Percentiles rank a stretch among this genome's conserved stretches.
phyloP scores from a whole-genome alignment of 2,888 invertebrate genomes.

The Charanyca ferruginea region DNA sequence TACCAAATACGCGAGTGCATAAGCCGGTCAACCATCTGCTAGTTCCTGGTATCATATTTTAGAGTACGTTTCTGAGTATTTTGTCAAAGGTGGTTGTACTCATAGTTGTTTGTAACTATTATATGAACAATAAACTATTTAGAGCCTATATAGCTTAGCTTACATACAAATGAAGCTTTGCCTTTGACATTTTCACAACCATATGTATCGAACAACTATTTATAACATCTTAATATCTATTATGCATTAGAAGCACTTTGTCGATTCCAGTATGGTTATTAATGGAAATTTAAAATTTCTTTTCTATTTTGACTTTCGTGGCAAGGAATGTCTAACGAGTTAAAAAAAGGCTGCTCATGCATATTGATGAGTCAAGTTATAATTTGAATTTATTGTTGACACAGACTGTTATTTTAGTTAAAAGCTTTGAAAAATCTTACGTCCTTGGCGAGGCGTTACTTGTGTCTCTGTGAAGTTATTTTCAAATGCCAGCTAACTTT shows the following conservation, averaged over 20 bases:
- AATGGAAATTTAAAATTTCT: slow-evolving; percentile 30
- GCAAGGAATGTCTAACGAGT: slow-evolving; percentile 52
- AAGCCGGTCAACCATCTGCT: slow-evolving; percentile 29
- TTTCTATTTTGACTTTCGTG: slow-evolving; percentile 49
- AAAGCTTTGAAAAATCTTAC: slow-evolving; percentile 51
- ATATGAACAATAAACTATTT: no score
- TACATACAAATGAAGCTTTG: no score
- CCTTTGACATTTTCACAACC: background rate
- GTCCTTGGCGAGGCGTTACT: background rate
- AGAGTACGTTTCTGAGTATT: slow-evolving; percentile 7
- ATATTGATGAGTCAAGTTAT: slow-evolving; percentile 53
- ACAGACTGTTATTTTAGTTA: slow-evolving; percentile 52
- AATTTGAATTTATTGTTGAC: slow-evolving; percentile 62
- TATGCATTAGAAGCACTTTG: slow-evolving; percentile 9
- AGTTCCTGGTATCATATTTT: slow-evolving; percentile 17
- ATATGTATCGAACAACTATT: background rate
- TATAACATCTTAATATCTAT: background rate
- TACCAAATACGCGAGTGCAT: background rate
- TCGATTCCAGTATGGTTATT: slow-evolving; percentile 17
- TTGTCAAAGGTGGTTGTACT: background rate
- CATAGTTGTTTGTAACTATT: background rate
- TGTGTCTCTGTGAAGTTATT: slow-evolving; percentile 43
- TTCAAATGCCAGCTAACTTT: slow-evolving; percentile 68
- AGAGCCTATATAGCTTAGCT: no score
- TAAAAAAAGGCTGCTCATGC: slow-evolving; percentile 55